Evolutionary conservation across 2,888 invertebrate species (phyloP), one percentile per base, ranked within the genome.

Genomic region (Tenthredo scrophulariae): DNA sequence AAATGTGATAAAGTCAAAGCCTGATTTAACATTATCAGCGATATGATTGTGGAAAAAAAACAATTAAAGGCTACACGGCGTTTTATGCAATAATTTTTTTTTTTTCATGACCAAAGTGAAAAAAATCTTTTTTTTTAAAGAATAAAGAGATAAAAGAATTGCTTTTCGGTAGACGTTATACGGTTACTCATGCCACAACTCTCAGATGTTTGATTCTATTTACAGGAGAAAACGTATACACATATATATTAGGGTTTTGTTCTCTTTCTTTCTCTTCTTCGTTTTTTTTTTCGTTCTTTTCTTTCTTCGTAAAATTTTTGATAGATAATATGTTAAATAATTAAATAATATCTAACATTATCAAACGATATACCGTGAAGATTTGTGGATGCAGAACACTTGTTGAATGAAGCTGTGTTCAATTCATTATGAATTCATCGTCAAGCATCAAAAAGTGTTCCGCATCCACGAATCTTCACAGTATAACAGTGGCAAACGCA

Each of bases 311-410:
- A 54, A n/a, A 54, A n/a, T 54, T 54, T 54, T 54, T n/a, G 54
- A 54, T 79, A 79, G 33, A 54, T 29, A 79, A 80, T 62, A 37
- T 18, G 80, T 80, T 58, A 58, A 80, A 80, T 33, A 80, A 80
- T 58, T 33, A 80, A 80, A 80, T 80, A 80, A 62, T 62, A 62
- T 80, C 13, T 50, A 33, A 77, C 29, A 58, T 62, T 80, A 77
- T 58, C 58, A 80, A 80, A 80, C 18, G 18, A 80, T 50, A 80
- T 6, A 40, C n/a, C n/a, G n/a, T n/a, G n/a, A n/a, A n/a, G n/a
- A n/a, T n/a, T n/a, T n/a, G n/a, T n/a, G n/a, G n/a, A n/a, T n/a
- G n/a, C n/a, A n/a, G n/a, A n/a, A n/a, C n/a, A n/a, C n/a, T n/a
- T n/a, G n/a, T n/a, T n/a, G n/a, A n/a, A n/a, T n/a, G n/a, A n/a